A percentile compares a stretch with the other conserved stretches of the same genome.
Conservation (phyloP, 1,140 invertebrate genomes). For the Babylonia areolata region DNA sequence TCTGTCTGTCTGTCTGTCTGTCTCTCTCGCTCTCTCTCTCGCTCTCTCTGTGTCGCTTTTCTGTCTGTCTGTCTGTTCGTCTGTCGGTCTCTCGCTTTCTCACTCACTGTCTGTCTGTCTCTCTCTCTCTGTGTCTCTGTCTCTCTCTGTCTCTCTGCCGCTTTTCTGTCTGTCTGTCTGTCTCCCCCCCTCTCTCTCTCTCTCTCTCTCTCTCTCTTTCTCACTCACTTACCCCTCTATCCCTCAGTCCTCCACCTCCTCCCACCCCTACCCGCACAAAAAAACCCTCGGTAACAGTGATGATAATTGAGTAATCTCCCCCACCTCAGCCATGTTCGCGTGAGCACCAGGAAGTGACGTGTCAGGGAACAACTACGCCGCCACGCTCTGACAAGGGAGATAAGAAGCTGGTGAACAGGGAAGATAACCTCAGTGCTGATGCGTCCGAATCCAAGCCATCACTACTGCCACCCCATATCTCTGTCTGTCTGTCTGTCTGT, state of each 20-base stretch:
- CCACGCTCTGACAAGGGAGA: neutral
- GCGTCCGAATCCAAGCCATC: too few species aligned
- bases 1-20: too few species aligned
- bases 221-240: neutral
- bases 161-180: neutral
- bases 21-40: neutral
- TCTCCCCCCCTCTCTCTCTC: neutral
- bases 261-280: neutral
- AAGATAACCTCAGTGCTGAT: too few species aligned
- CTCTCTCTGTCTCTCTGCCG: neutral
- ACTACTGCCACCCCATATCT: too few species aligned
- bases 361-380: neutral
- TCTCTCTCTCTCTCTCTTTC: neutral
- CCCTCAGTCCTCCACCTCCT: neutral
- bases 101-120: neutral
- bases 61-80: neutral
- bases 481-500: too few species aligned
- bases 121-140: neutral
- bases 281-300: too few species aligned
- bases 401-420: too few species aligned
- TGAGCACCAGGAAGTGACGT: neutral
- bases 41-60: neutral
- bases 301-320: neutral
- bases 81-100: neutral
- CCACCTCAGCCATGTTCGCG: neutral